Evolutionary conservation across 2,888 invertebrate genomes (phyloP).

Genomic region (Nomada fucata): DNA sequence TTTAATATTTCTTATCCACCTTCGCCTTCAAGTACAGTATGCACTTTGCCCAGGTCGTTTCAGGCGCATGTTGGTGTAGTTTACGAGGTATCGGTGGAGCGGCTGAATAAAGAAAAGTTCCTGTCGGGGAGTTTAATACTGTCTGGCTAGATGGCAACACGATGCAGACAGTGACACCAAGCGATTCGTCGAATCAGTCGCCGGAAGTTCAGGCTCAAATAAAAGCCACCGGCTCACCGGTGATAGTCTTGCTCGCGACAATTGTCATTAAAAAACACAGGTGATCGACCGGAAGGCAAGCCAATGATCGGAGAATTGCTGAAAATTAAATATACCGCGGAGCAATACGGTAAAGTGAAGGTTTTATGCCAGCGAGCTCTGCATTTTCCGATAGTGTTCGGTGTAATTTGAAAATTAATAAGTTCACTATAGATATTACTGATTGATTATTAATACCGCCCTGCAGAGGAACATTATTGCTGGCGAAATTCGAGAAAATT

Average conservation of each 20-base stretch:
- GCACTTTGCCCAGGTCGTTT: background rate
- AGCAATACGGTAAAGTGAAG: background rate
- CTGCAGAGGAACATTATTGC: background rate
- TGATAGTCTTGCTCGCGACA: conserved; percentile 39
- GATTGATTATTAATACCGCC: conserved; percentile 15
- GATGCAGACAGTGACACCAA: conserved; percentile 44
- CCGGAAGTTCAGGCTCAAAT: conserved; percentile 44
- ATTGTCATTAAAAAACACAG: conserved; percentile 30
- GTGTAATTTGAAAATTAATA: background rate
- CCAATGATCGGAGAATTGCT: background rate
- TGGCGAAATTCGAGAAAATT: background rate
- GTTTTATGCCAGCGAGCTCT: too few relatives aligned
- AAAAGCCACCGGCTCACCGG: conserved; percentile 52
- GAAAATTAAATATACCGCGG: too few relatives aligned
- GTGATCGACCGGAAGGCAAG: background rate
- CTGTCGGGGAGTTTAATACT: conserved; percentile 50
- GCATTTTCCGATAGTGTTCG: background rate
- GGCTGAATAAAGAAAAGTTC: conserved; percentile 41
- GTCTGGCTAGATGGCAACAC: conserved; percentile 73
- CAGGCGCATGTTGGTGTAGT: too few relatives aligned
- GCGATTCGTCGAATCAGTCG: conserved; percentile 33
- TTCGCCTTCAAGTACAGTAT: background rate
- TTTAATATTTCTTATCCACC: background rate
- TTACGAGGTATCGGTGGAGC: conserved; percentile 48
- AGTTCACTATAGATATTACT: background rate